These are phyloP conservation scores for Pongo abelii DNA, from an alignment of 2,113 vertebrate genomes.

Conservation along the genomic window DNA sequence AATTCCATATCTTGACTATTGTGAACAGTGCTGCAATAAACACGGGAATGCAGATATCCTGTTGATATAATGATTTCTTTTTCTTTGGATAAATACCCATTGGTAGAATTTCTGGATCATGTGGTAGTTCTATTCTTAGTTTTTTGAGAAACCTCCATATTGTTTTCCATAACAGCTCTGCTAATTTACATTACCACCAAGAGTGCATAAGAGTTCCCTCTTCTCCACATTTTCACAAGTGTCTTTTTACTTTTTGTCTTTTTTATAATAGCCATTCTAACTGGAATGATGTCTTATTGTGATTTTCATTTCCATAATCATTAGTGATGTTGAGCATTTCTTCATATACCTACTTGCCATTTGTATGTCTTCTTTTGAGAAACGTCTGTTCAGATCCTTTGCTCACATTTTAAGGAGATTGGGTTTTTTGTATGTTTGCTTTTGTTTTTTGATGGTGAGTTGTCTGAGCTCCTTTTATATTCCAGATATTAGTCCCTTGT, in stretches of 20 bases:
- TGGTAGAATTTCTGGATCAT: not conserved
- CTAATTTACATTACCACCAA: not conserved
- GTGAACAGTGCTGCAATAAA: not conserved
- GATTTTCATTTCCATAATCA: not conserved
- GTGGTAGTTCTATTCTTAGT: not conserved
- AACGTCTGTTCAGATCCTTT: not conserved
- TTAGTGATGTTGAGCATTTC: not conserved
- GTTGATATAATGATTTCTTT: not conserved
- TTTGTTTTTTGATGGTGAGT: not conserved
- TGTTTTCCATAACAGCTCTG: not conserved
- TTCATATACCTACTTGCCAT: not conserved
- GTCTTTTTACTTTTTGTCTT: not conserved
- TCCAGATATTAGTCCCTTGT: not conserved
- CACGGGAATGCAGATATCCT: not conserved
- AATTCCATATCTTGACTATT: not conserved
- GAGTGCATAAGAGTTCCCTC: not conserved
- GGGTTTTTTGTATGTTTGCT: not conserved
- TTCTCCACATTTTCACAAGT: not conserved
- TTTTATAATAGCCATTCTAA: not conserved
- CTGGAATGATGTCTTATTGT: not conserved
- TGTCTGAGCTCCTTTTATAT: not conserved
- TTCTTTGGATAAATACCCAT: not conserved
- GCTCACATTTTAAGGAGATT: not conserved
- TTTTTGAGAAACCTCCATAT: not conserved
- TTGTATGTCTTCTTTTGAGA: not conserved